A percentile compares a stretch with the other conserved stretches of the same genome.
phyloP scores from a whole-genome alignment of 2,113 vertebrate species.

The Antechinus stuartii region DNA sequence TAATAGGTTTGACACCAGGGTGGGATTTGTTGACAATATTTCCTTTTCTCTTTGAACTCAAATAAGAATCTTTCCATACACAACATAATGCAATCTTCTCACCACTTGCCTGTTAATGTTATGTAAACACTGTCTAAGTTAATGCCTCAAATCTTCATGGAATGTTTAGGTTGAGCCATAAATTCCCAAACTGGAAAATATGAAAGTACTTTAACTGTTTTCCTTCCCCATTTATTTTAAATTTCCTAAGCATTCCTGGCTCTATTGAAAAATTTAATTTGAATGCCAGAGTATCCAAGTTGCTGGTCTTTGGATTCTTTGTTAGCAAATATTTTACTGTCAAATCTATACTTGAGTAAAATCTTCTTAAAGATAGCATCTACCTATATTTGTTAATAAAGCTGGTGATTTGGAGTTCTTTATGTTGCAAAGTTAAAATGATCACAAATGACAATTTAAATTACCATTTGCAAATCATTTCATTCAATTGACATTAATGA shows the following conservation, averaged over 20 bases:
- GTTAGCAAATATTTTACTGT: not conserved
- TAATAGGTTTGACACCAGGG: not conserved
- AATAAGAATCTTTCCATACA: slow-evolving; percentile 23
- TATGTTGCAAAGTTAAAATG: not conserved
- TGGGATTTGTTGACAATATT: not conserved
- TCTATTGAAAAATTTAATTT: not conserved
- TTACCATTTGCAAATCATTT: not conserved
- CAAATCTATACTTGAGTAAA: not conserved
- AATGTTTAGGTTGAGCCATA: slow-evolving; percentile 40
- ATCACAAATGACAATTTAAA: not conserved
- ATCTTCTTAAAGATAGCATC: slow-evolving; percentile 16
- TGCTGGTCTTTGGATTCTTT: not conserved
- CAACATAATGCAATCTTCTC: not conserved
- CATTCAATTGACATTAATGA: not conserved
- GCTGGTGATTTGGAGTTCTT: not conserved
- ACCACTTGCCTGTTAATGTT: not conserved
- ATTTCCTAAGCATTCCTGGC: not conserved
- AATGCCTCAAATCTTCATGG: slow-evolving; percentile 14
- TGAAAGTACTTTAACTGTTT: not conserved
- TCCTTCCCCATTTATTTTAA: not conserved
- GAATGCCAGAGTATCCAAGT: not conserved
- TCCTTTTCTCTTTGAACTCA: not conserved
- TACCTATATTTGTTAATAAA: not conserved
- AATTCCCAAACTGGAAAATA: slow-evolving; percentile 38
- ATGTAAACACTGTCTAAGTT: slow-evolving; percentile 12